These are phyloP conservation scores for Parascotia fuliginaria DNA, from an alignment of 2,888 invertebrate species.

Conservation along the genomic window DNA sequence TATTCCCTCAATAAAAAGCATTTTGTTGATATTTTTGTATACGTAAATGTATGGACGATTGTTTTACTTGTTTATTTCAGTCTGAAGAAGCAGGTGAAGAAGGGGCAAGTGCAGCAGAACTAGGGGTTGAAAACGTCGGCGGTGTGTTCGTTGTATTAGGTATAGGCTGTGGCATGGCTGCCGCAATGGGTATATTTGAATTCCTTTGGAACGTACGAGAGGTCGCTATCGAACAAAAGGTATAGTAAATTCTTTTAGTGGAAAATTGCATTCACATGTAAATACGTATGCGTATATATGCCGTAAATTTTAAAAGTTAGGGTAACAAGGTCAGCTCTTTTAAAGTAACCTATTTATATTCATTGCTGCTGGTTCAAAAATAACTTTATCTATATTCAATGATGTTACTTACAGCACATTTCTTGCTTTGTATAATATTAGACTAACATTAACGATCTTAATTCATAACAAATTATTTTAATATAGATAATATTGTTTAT, in stretches of 20 bases:
- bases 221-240: conserved; percentile 92
- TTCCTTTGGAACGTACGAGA: conserved; percentile 95
- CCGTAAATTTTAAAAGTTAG: no score
- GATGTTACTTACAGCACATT: no score
- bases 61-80: conserved; percentile 39
- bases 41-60: no score
- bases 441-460: no score
- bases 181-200: conserved; percentile 92
- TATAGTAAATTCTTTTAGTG: conserved; percentile 55
- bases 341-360: no score
- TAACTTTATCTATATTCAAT: no score
- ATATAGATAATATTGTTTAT: no score
- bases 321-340: no score
- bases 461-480: no score
- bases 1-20: no score
- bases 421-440: no score
- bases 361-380: no score
- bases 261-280: conserved; percentile 28
- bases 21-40: not conserved
- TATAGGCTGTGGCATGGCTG: conserved; percentile 90
- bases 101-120: conserved; percentile 80
- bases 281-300: conserved; percentile 10
- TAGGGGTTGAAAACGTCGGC: conserved; percentile 95
- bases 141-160: conserved; percentile 96
- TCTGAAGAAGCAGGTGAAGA: conserved; percentile 64